Conservation (phyloP, 2,888 invertebrate genomes). For the Ennomos erosarius region DNA sequence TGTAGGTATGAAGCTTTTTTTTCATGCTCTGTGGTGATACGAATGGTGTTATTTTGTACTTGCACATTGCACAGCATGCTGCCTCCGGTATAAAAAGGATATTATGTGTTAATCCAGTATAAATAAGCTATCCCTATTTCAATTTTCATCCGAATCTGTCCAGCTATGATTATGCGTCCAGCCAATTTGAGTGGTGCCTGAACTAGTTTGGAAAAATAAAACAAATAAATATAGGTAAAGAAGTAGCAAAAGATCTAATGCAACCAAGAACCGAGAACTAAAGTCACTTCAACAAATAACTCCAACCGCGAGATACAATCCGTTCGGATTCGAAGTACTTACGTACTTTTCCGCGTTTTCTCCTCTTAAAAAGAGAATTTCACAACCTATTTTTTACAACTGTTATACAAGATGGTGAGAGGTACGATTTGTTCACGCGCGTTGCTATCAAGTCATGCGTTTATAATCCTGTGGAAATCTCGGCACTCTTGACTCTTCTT, state of each 20-base stretch:
- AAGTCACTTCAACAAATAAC: slow-evolving; percentile 26
- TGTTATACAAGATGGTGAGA: slow-evolving; percentile 23
- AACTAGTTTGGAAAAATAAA: not conserved
- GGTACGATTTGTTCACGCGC: slow-evolving; percentile 33
- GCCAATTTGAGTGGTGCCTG: not conserved
- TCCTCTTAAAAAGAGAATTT: slow-evolving; percentile 15
- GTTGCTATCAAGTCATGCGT: slow-evolving; percentile 33
- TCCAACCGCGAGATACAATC: slow-evolving; percentile 5
- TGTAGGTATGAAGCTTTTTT: too few relatives aligned
- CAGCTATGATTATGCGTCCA: too few relatives aligned
- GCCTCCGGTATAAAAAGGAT: too few relatives aligned
- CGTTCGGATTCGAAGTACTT: slow-evolving; percentile 7
- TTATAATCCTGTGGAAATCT: slow-evolving; percentile 28
- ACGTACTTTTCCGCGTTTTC: slow-evolving; percentile 16
- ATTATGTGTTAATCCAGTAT: too few relatives aligned
- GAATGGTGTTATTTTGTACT: too few relatives aligned
- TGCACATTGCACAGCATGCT: too few relatives aligned
- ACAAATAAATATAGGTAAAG: slow-evolving; percentile 5
- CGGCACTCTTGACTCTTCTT: slow-evolving; percentile 20
- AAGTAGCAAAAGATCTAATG: too few relatives aligned
- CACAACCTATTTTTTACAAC: slow-evolving; percentile 13
- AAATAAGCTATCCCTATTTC: too few relatives aligned
- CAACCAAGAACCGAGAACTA: not conserved
- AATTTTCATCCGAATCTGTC: too few relatives aligned
- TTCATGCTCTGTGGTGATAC: too few relatives aligned